These are phyloP conservation scores for Leucoraja erinaceus DNA, from an alignment of 2,113 vertebrate species.

Conservation along the genomic window DNA sequence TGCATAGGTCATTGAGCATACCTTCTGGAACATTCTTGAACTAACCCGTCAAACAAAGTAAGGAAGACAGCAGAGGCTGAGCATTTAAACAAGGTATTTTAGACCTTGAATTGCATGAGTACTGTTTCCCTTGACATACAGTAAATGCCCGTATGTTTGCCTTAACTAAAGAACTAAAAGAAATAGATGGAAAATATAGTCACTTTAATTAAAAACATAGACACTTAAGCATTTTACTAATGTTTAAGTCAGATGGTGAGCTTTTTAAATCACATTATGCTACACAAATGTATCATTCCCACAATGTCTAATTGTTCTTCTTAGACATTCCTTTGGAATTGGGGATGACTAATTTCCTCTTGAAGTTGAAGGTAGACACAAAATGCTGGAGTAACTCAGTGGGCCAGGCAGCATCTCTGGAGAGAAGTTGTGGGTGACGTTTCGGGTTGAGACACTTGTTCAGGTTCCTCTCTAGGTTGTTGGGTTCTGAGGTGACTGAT, in stretches of 20 bases:
- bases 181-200: not conserved
- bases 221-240: not conserved
- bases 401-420: too few species aligned
- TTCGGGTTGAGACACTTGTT: too few species aligned
- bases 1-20: not conserved
- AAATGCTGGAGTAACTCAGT: too few species aligned
- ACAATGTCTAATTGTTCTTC: not conserved
- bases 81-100: not conserved
- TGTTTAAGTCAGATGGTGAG: not conserved
- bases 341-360: too few species aligned
- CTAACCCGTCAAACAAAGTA: not conserved
- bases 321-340: too few species aligned
- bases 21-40: slow-evolving; percentile 1
- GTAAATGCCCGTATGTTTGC: not conserved
- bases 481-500: too few species aligned
- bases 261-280: not conserved
- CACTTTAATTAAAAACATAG: not conserved
- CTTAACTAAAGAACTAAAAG: not conserved
- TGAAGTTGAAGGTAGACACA: too few species aligned
- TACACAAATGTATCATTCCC: not conserved
- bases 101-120: not conserved
- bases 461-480: too few species aligned
- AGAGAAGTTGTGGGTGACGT: too few species aligned
- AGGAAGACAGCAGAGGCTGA: not conserved
- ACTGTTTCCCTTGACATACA: not conserved